These are phyloP conservation scores for Petrosia ficiformis DNA, from an alignment of 37 sponge, comb jelly and placozoan species.

Conservation along the genomic window DNA sequence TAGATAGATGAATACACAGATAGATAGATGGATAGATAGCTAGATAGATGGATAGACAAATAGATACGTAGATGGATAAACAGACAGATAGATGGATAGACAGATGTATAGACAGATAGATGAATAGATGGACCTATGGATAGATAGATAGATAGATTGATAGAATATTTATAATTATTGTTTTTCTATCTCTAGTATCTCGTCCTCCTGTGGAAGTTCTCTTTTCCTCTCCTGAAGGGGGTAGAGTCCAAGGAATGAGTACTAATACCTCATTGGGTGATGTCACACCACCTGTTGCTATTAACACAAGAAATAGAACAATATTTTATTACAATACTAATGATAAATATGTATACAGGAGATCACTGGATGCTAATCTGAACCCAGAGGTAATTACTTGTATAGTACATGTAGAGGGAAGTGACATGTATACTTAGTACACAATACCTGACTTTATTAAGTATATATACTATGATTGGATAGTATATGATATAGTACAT, in stretches of 20 bases:
- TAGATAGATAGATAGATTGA: neutral
- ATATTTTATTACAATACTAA: slow-evolving; percentile 27
- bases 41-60: neutral
- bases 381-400: neutral
- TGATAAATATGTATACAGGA: neutral
- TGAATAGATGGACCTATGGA: neutral
- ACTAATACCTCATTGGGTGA: neutral
- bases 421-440: no score
- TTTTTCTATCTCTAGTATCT: slow-evolving; percentile 8
- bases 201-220: slow-evolving; percentile 36
- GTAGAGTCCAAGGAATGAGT: neutral
- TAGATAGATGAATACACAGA: neutral
- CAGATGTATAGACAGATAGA: neutral
- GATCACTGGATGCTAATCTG: slow-evolving; percentile 15
- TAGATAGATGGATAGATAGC: neutral
- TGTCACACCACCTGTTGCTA: slow-evolving; percentile 11
- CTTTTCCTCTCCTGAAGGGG: neutral
- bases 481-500: no score
- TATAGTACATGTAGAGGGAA: no score
- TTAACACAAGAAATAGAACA: slow-evolving; percentile 21
- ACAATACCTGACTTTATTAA: no score
- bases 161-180: neutral
- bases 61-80: neutral
- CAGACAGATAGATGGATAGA: neutral
- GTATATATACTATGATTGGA: no score